phyloP scores from a whole-genome alignment of 2,888 invertebrate species.

The Papilio gigon region DNA sequence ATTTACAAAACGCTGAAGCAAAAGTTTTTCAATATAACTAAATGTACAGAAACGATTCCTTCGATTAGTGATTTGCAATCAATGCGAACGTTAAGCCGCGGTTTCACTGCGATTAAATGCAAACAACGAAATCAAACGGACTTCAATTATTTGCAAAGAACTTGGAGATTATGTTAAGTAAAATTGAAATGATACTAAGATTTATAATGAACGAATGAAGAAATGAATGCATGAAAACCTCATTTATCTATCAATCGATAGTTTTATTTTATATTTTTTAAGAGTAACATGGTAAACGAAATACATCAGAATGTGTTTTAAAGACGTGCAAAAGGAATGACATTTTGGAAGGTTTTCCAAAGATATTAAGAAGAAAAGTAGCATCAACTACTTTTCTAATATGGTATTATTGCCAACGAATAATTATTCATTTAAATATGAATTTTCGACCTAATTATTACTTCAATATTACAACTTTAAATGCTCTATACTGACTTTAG shows the following conservation, averaged over 20 bases:
- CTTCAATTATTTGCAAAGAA: conserved; percentile 50
- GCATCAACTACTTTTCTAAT: no score
- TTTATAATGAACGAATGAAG: no score
- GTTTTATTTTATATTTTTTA: no score
- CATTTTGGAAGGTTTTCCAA: neutral
- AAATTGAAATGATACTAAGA: neutral
- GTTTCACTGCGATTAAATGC: conserved; percentile 59
- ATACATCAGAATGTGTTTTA: neutral
- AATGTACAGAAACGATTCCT: conserved; percentile 59
- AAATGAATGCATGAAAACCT: no score
- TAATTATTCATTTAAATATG: no score
- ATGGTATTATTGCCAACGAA: no score
- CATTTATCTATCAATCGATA: no score
- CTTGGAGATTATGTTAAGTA: conserved; percentile 39
- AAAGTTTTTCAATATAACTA: conserved; percentile 74
- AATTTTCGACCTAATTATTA: no score
- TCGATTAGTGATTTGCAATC: conserved; percentile 79
- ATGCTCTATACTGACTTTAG: no score
- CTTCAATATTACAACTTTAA: no score
- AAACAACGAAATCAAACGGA: conserved; percentile 54
- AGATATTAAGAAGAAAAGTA: no score
- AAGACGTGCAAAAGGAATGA: neutral
- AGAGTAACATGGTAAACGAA: no score
- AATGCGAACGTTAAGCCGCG: conserved; percentile 54
- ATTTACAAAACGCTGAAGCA: conserved; percentile 61